phyloP scores from a whole-genome alignment of 2,113 vertebrate genomes.

The Isurus oxyrinchus region DNA sequence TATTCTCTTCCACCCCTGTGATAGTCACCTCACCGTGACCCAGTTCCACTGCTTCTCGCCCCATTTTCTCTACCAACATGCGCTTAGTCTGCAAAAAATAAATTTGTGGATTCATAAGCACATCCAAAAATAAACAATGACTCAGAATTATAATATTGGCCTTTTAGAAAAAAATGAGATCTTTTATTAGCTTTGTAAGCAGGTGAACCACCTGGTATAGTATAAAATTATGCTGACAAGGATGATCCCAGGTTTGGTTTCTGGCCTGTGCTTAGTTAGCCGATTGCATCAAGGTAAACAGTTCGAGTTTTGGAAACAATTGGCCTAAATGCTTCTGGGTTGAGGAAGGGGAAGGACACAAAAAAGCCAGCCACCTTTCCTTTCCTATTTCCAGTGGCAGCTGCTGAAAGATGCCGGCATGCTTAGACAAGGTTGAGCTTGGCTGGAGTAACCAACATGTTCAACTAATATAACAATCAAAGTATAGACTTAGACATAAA shows the following conservation, averaged over 20 bases:
- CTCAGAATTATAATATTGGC: neutral
- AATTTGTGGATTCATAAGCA: neutral
- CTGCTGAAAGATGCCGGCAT: neutral
- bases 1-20: constrained; percentile 75
- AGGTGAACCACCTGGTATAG: neutral
- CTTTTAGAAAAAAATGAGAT: neutral
- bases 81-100: constrained; percentile 64
- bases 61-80: constrained; percentile 77
- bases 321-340: neutral
- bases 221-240: neutral
- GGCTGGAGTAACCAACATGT: neutral
- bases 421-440: neutral
- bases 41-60: constrained; percentile 70
- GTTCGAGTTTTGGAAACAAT: neutral
- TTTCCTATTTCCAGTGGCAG: neutral
- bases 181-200: neutral
- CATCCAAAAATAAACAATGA: neutral
- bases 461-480: neutral
- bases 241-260: neutral
- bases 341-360: neutral
- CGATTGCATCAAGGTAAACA: neutral
- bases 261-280: neutral
- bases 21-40: constrained; percentile 74
- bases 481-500: neutral
- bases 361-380: neutral